Base-by-base conservation (phyloP, 2,113 vertebrate genomes). In the Sorex araneus region DNA sequence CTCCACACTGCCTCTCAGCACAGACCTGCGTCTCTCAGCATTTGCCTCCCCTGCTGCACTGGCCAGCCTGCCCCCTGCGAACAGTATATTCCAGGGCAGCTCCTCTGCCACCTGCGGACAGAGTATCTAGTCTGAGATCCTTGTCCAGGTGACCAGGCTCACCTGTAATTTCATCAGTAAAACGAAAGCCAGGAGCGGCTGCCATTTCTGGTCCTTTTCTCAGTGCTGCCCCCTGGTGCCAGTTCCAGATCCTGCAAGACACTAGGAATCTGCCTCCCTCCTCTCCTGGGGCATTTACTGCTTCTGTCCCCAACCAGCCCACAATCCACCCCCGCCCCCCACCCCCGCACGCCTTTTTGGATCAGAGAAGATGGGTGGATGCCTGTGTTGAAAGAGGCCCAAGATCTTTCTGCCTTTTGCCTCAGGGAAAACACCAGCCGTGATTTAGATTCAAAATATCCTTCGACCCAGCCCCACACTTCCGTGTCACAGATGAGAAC, bases 171-270 rank as follows among this genome's bases (percentile, higher is more conserved):
- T 76, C 64, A 19, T 32, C 63, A 82, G 57, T 28, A 34, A n/a
- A 34, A 60, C 54, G 66, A 89, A 73, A 66, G 63, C 71, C 8
- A 25, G 40, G 2, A 74, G 30, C 8, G 16, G 43, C 13, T 10
- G 64, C 27, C 27, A 30, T 30, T 30, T 66, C 25, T 66, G 23
- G 28, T 18, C 54, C 54, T 57, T 57, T 2, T 57, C 54, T 18
- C 15, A 21, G 54, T 74, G 54, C 91, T 92, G 92, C 94, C 94
- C 36, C 92, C 94, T 80, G 67, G 66, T 90, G 95, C 30, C 57
- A 83, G 23, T 32, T 90, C 43, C 54, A 0, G 11, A 15, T 94
- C 76, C 13, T 73, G 54, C 64, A 40, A 40, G 90, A 91, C 34
- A 32, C 47, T 40, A 5, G 81, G 78, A 85, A 34, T 54, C 60